Evolutionary conservation across 2,113 vertebrate species (phyloP).

Genomic region (Eudyptes chrysolophus): DNA sequence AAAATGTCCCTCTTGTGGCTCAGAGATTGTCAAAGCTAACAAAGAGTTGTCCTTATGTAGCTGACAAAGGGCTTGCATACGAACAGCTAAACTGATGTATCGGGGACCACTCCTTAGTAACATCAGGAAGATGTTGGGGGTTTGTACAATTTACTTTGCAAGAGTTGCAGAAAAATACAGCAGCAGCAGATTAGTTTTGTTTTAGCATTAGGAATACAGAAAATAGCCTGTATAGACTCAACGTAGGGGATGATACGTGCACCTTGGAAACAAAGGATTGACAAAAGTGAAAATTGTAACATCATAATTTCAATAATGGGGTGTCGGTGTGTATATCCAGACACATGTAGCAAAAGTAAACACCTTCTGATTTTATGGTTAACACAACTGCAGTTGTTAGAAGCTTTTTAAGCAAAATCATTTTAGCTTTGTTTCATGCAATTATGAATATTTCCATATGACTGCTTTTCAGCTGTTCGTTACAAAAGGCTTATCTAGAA

Average conservation of each 20-base stretch:
- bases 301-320: not conserved
- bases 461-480: not conserved
- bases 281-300: not conserved
- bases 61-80: not conserved
- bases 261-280: not conserved
- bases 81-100: not conserved
- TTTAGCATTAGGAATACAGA: not conserved
- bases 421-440: not conserved
- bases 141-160: not conserved
- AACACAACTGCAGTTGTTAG: not conserved
- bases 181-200: not conserved
- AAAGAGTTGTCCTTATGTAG: not conserved
- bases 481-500: not conserved
- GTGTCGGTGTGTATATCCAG: not conserved
- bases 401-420: not conserved
- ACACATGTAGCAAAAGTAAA: fast-evolving
- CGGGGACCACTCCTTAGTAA: not conserved
- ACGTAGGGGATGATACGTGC: fast-evolving
- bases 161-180: not conserved
- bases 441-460: not conserved
- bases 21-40: not conserved
- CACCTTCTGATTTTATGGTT: not conserved
- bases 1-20: not conserved
- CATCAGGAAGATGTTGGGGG: not conserved
- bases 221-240: not conserved